These are phyloP conservation scores for Harmothoe impar DNA, from an alignment of 2,888 invertebrate genomes.

Conservation along the genomic window DNA sequence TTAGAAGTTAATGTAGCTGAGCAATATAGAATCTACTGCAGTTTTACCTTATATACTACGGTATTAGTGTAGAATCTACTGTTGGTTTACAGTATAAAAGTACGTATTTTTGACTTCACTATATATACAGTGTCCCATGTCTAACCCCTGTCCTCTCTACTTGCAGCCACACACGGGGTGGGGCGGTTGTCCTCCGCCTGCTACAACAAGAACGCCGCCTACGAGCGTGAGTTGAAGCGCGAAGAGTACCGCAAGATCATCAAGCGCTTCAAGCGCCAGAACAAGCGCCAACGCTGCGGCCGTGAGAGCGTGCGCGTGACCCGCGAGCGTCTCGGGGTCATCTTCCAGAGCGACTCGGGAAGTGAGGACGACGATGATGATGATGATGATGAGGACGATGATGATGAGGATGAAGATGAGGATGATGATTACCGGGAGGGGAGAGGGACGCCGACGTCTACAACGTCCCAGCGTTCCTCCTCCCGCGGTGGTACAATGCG, in stretches of 20 bases:
- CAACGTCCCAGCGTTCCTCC: background rate
- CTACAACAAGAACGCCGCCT: slow-evolving; percentile 77
- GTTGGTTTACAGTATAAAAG: no score
- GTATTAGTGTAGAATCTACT: no score
- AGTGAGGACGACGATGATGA: slow-evolving; percentile 22
- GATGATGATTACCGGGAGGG: background rate
- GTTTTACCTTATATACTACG: no score
- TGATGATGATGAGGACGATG: slow-evolving; percentile 20
- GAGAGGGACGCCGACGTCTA: background rate
- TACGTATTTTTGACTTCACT: no score
- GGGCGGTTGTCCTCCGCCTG: background rate
- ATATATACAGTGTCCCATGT: no score
- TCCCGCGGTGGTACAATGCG: background rate
- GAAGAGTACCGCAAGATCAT: slow-evolving; percentile 73
- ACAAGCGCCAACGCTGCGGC: background rate
- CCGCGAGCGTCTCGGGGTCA: slow-evolving; percentile 46
- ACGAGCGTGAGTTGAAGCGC: slow-evolving; percentile 74
- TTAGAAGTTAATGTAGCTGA: no score
- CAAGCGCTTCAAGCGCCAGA: slow-evolving; percentile 69
- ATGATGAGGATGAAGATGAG: no score
- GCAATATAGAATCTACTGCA: no score
- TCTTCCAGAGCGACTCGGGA: slow-evolving; percentile 46
- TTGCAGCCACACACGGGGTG: slow-evolving; percentile 34
- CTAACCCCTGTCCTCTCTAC: background rate
- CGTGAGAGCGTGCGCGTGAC: background rate